Evolutionary conservation across 2,888 invertebrate genomes (phyloP), one percentile per base, ranked within the genome.

Genomic region (Lamellibrachia columna): DNA sequence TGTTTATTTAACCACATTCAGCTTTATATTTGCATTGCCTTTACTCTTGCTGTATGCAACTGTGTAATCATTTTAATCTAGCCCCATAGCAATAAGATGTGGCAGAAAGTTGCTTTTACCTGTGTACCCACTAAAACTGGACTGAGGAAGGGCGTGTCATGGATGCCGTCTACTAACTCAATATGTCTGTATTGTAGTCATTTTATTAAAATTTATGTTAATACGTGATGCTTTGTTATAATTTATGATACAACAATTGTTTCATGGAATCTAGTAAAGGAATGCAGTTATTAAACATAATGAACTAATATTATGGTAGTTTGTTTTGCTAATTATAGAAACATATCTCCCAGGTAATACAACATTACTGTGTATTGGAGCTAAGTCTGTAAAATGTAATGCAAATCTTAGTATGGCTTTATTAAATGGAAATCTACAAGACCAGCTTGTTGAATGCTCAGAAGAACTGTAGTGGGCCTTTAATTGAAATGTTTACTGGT

Each of bases 31-130:
- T 75, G 75, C 75, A 15, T 75, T 11, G 75, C 75, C 75, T 15
- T 1, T 15, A 75, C 75, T 75, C 75, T 75, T 75, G 75, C 75
- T 75, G 22, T 22, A 75, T 2, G 75, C 75, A 75, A 75, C 75
- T 75, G 75, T 75, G 75, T 75, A 75, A 75, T 15, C 75, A 75
- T 75, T 75, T 75, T 75, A 75, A 75, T 75, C n/a, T 75, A 75
- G 75, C 75, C 15, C 15, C 22, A n/a, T 75, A 75, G 75, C 22
- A 75, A 11, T 15, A 75, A 75, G 75, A 22, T 22, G 75, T 75
- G 75, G 75, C 75, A 75, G 75, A 75, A 75, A 75, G 75, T 22
- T 75, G 75, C 75, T 75, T 75, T 6, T 75, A 15, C 75, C 75
- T 22, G 6, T 3, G 22, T 22, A 75, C 75, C 22, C 75, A 22